Conservation (phyloP, 2,888 invertebrate genomes). For the Liposcelis brunnea region DNA sequence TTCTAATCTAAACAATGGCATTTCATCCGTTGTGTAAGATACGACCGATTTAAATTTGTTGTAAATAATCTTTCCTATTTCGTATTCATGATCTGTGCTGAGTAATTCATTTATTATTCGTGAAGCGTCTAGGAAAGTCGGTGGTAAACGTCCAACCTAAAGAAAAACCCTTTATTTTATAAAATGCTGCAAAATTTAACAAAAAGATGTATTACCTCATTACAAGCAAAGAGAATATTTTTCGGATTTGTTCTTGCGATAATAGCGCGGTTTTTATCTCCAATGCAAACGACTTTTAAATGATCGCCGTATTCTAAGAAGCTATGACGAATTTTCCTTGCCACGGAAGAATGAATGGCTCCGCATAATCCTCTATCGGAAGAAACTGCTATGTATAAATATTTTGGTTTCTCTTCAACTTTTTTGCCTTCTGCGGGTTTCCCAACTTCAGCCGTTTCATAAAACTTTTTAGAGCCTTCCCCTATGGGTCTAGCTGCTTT, state of each 20-base stretch:
- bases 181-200: too few species aligned
- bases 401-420: constrained; percentile 27
- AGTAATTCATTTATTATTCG: constrained; percentile 33
- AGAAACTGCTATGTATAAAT: constrained; percentile 34
- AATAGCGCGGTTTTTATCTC: constrained; percentile 35
- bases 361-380: constrained; percentile 40
- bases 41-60: constrained; percentile 27
- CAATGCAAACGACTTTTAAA: constrained; percentile 32
- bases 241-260: constrained; percentile 21
- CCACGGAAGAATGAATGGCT: constrained; percentile 34
- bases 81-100: constrained; percentile 23
- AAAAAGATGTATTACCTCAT: constrained; percentile 17
- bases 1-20: constrained; percentile 31
- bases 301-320: constrained; percentile 22
- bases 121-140: constrained; percentile 34
- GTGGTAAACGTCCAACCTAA: constrained; percentile 35
- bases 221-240: constrained; percentile 30
- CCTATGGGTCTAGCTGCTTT: constrained; percentile 36
- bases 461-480: constrained; percentile 31
- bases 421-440: constrained; percentile 21
- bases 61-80: constrained; percentile 17
- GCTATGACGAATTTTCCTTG: constrained; percentile 21
- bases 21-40: constrained; percentile 28
- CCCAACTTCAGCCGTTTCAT: constrained; percentile 25
- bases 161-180: too few species aligned